Percentiles rank a stretch among this genome's conserved stretches.
Conservation (phyloP, 2,797 vertebrate species). For the Peromyscus nudipes region DNA sequence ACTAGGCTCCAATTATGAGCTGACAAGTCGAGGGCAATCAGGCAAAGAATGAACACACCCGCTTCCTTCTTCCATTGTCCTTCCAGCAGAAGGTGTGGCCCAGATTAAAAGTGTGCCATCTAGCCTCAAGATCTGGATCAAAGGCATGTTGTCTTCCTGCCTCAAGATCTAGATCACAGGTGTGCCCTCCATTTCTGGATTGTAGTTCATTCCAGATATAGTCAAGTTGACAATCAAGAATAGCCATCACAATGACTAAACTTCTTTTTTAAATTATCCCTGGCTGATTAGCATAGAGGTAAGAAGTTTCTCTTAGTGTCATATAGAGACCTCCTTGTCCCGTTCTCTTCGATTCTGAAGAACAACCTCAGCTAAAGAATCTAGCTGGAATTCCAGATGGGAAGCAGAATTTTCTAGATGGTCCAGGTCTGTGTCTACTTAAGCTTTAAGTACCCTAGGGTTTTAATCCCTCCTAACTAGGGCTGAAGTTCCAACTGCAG, state of each 20-base stretch:
- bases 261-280: background rate
- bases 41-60: too few relatives aligned
- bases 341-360: background rate
- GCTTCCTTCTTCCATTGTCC: background rate
- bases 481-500: background rate
- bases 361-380: background rate
- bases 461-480: background rate
- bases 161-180: background rate
- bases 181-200: background rate
- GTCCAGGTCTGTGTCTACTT: background rate
- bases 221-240: background rate
- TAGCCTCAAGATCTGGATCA: background rate
- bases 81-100: background rate
- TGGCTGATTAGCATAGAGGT: background rate
- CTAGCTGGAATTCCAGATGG: background rate
- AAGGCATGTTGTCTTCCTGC: background rate
- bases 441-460: background rate
- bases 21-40: background rate
- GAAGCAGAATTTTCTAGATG: background rate
- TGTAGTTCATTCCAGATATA: background rate
- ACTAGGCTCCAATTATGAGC: background rate
- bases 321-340: background rate
- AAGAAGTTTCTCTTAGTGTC: background rate
- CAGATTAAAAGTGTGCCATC: background rate
- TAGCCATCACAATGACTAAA: background rate